Percentiles rank a stretch among this genome's conserved stretches.
Conservation (phyloP, 2,113 vertebrate species). For the Serilophus lunatus region DNA sequence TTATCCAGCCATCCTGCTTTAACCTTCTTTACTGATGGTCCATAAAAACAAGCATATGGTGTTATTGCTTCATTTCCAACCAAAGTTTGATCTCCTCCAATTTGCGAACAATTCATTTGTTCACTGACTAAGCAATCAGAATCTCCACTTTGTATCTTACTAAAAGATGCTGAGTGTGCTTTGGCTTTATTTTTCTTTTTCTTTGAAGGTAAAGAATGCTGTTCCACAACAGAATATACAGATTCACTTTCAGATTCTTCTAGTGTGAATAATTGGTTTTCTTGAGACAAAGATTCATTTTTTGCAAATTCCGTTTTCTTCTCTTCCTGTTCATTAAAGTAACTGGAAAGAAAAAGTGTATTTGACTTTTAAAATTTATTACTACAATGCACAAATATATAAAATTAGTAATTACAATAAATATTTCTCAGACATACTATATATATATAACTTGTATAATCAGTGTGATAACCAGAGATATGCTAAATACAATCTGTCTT, state of each 20-base stretch:
- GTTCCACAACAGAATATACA: conserved; percentile 82
- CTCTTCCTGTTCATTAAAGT: conserved; percentile 32
- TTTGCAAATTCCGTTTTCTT: conserved; percentile 41
- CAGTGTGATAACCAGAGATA: not conserved
- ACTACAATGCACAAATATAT: not conserved
- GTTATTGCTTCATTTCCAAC: conserved; percentile 74
- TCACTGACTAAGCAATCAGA: conserved; percentile 50
- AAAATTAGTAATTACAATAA: not conserved
- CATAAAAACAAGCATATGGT: conserved; percentile 95
- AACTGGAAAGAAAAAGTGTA: not conserved
- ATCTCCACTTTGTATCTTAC: conserved; percentile 21
- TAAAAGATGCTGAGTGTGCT: not conserved
- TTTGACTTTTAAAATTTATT: not conserved
- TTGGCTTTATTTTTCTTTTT: conserved; percentile 51
- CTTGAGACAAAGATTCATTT: conserved; percentile 44
- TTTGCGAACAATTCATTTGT: conserved; percentile 49
- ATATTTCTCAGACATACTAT: not conserved
- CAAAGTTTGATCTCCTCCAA: not conserved
- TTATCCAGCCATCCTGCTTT: conserved; percentile 96
- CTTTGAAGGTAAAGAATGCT: conserved; percentile 60
- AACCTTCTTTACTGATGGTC: conserved; percentile 66
- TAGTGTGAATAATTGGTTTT: conserved; percentile 9
- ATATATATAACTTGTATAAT: not conserved
- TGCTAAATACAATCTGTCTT: not conserved
- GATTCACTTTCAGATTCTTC: conserved; percentile 63